Percentiles rank a stretch among this genome's conserved stretches.
phyloP scores from a whole-genome alignment of 2,888 invertebrate genomes.

The Dynastes hyllus region DNA sequence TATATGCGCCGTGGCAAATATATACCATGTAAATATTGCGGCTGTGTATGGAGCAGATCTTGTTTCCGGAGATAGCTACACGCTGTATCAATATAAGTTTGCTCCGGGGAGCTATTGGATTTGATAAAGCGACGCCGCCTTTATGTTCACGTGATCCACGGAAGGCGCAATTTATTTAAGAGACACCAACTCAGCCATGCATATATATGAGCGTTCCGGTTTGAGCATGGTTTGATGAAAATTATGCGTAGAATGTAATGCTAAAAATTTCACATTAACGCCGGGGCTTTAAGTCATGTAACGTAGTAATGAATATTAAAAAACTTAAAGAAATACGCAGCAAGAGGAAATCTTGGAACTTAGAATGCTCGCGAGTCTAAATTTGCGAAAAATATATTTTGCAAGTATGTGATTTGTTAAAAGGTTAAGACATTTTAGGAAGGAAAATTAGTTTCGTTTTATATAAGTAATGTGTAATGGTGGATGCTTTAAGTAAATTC shows the following conservation, averaged over 20 bases:
- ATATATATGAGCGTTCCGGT: not conserved
- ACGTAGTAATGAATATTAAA: no score
- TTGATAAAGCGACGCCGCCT: constrained; percentile 39
- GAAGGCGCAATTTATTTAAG: constrained; percentile 29
- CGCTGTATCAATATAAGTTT: constrained; percentile 42
- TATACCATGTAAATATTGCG: constrained; percentile 36
- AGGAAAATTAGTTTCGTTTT: no score
- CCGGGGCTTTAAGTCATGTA: no score
- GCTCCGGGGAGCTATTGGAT: constrained; percentile 46
- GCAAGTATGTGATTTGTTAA: no score
- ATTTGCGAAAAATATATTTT: no score
- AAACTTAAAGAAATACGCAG: no score
- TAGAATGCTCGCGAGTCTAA: no score
- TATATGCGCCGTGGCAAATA: constrained; percentile 20
- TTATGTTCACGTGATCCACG: constrained; percentile 21
- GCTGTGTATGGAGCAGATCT: constrained; percentile 36
- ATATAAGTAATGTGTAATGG: no score
- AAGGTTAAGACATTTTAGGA: no score
- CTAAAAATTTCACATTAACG: not conserved
- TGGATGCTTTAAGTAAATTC: no score
- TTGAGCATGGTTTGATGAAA: not conserved
- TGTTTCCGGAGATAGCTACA: constrained; percentile 40
- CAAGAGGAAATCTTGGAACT: no score
- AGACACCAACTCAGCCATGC: constrained; percentile 14
- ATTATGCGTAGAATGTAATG: not conserved